Evolutionary conservation across 2,797 vertebrate species (phyloP).

Genomic region (Orestias chungarensis): DNA sequence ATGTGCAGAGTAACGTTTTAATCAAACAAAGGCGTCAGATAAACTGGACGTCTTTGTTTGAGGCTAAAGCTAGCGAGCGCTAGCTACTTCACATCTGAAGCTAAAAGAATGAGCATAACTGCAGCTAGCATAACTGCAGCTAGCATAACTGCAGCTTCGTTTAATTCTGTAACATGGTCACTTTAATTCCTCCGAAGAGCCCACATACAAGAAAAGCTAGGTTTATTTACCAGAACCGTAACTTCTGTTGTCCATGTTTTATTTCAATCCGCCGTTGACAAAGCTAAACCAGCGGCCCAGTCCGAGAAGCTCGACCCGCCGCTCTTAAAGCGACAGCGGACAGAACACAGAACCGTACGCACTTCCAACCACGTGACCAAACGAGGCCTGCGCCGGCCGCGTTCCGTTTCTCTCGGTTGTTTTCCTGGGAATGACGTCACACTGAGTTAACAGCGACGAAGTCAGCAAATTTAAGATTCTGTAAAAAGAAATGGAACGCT

Average conservation of each 20-base stretch:
- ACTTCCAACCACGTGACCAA: slow-evolving; percentile 24
- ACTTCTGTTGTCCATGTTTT: slow-evolving; percentile 70
- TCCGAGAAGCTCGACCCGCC: no score
- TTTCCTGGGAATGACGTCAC: no score
- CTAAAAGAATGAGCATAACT: background rate
- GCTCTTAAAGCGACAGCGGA: background rate
- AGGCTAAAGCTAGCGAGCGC: background rate
- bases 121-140: slow-evolving; percentile 12
- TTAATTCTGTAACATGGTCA: slow-evolving; percentile 1
- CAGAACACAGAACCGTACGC: background rate
- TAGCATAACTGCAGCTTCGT: background rate
- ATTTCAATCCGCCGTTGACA: background rate
- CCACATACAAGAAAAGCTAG: background rate
- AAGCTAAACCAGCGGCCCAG: background rate
- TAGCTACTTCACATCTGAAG: background rate
- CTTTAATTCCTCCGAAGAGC: background rate
- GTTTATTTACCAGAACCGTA: slow-evolving; percentile 68
- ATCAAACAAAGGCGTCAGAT: accelerated
- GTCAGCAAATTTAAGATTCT: no score
- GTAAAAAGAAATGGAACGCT: no score
- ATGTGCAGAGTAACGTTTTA: no score
- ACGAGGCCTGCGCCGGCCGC: no score
- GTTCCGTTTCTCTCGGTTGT: no score
- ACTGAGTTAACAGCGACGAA: no score
- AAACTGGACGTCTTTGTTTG: background rate